These are phyloP conservation scores for Camptogramma bilineatum DNA, from an alignment of 2,888 invertebrate species.

Conservation along the genomic window DNA sequence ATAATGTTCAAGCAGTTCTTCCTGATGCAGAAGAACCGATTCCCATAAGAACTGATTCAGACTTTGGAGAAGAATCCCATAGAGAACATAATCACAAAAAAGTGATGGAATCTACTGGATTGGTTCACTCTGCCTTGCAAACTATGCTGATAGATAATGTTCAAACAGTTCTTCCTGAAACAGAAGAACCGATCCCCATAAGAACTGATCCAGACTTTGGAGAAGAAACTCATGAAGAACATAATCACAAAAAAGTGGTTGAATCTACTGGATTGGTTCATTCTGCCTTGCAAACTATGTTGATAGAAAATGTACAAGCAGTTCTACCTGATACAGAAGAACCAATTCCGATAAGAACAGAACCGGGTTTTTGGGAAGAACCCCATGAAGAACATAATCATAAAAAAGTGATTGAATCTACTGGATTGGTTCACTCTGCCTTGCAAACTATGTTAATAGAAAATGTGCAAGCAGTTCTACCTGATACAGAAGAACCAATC, in stretches of 20 bases:
- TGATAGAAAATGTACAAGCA: constrained; percentile 77
- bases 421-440: constrained; percentile 71
- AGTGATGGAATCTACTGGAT: constrained; percentile 42
- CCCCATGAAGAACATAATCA: constrained; percentile 15
- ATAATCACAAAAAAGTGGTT: constrained; percentile 28
- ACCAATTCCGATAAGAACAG: constrained; percentile 30
- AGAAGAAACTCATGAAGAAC: constrained; percentile 17
- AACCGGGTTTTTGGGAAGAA: constrained; percentile 11
- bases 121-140: constrained; percentile 40
- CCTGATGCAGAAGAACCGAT: constrained; percentile 39
- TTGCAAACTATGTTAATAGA: constrained; percentile 82
- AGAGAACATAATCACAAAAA: constrained; percentile 22
- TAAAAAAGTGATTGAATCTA: constrained; percentile 33
- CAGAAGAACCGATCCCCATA: constrained; percentile 36
- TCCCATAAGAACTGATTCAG: constrained; percentile 31
- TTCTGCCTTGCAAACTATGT: constrained; percentile 79
- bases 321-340: constrained; percentile 47
- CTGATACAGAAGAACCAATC: constrained; percentile 25
- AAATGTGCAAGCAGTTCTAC: constrained; percentile 52
- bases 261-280: constrained; percentile 65
- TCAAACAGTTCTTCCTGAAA: constrained; percentile 42
- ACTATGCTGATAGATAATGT: constrained; percentile 46
- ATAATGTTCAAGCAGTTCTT: constrained; percentile 45
- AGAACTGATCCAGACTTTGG: constrained; percentile 23
- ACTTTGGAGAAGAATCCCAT: constrained; percentile 19